A percentile compares a stretch with the other conserved stretches of the same genome.
Conservation (phyloP, 2,888 invertebrate genomes). For the Leucania comma region DNA sequence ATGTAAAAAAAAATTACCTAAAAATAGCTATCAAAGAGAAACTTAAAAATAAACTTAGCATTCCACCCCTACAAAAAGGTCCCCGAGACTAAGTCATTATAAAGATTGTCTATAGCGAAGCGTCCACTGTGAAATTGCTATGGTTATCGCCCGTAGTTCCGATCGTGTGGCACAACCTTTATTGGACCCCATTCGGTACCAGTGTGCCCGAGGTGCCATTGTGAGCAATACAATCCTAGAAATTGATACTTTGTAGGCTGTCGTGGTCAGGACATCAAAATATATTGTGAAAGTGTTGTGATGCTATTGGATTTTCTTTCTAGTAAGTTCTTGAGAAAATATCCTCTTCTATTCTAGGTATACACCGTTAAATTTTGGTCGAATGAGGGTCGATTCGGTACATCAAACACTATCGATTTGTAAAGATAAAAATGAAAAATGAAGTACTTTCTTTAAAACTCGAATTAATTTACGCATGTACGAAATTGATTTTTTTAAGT, state of each 20-base stretch:
- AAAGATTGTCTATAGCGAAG: constrained; percentile 43
- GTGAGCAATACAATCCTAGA: constrained; percentile 34
- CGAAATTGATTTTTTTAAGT: too few relatives aligned
- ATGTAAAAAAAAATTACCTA: too few relatives aligned
- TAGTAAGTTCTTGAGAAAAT: neutral
- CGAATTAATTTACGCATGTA: too few relatives aligned
- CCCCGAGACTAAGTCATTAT: constrained; percentile 32
- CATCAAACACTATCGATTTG: too few relatives aligned
- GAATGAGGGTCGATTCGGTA: too few relatives aligned
- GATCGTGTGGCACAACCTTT: constrained; percentile 34
- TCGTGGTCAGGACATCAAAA: constrained; percentile 19
- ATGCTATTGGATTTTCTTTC: neutral
- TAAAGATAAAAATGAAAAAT: too few relatives aligned
- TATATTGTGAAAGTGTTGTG: neutral
- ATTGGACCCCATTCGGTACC: constrained; percentile 39
- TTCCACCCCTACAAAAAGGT: constrained; percentile 20
- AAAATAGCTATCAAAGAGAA: neutral
- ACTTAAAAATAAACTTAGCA: neutral
- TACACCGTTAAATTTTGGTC: too few relatives aligned
- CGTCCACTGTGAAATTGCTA: constrained; percentile 43
- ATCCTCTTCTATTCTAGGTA: too few relatives aligned
- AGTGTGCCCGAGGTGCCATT: constrained; percentile 15
- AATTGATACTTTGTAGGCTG: constrained; percentile 48
- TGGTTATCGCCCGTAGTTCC: constrained; percentile 50
- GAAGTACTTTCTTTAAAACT: too few relatives aligned